Percentiles rank a stretch among this genome's conserved stretches.
These are phyloP conservation scores for Platysteira castanea DNA, from an alignment of 2,113 vertebrate species.

Conservation along the genomic window DNA sequence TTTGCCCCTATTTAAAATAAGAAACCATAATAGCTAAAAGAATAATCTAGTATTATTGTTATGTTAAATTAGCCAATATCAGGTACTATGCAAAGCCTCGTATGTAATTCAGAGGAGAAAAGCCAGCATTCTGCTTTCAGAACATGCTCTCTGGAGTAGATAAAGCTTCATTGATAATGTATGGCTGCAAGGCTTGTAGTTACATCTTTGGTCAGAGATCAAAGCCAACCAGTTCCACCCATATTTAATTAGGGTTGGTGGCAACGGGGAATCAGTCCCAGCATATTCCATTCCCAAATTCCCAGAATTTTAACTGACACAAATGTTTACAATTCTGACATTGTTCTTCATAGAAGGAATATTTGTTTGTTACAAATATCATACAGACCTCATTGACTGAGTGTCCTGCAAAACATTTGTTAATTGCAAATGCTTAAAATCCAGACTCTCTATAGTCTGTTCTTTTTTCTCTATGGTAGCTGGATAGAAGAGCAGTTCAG, in stretches of 20 bases:
- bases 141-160: background rate
- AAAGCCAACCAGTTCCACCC: background rate
- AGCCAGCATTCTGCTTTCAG: background rate
- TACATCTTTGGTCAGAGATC: background rate
- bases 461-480: background rate
- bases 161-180: background rate
- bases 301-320: background rate
- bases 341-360: background rate
- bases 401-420: background rate
- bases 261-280: background rate
- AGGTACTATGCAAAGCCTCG: background rate
- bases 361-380: constrained; percentile 4
- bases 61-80: background rate
- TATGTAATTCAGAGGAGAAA: background rate
- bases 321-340: background rate
- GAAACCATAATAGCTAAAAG: background rate
- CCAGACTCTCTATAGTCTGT: background rate
- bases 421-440: background rate
- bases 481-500: background rate
- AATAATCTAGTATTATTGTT: background rate
- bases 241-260: background rate
- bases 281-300: background rate
- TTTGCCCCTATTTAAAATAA: background rate
- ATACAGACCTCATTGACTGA: background rate
- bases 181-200: background rate